Percentiles rank a stretch among this genome's conserved stretches.
Conservation (phyloP, 2,113 vertebrate species). For the Elanus axillaris region DNA sequence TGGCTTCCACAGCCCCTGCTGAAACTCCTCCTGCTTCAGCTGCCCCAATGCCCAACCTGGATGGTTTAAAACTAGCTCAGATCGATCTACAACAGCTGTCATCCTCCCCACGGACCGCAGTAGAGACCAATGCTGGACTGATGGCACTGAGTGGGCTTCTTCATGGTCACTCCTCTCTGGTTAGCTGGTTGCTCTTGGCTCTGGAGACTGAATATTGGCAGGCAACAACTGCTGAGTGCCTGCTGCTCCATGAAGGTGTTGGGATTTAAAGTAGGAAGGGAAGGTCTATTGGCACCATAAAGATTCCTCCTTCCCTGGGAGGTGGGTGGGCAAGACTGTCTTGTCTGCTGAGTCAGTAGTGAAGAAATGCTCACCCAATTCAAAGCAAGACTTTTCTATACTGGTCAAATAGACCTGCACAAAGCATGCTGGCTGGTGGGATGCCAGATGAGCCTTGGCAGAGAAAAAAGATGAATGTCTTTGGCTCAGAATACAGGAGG, state of each 20-base stretch:
- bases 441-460: not conserved
- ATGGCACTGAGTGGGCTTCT: not conserved
- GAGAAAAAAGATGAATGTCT: not conserved
- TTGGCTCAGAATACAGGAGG: not conserved
- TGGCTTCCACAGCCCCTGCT: not conserved
- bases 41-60: not conserved
- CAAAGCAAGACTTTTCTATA: not conserved
- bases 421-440: not conserved
- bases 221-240: not conserved
- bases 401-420: not conserved
- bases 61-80: not conserved
- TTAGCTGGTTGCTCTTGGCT: not conserved
- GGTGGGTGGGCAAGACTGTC: not conserved
- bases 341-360: not conserved
- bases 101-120: not conserved
- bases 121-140: not conserved
- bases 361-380: not conserved
- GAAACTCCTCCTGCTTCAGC: not conserved
- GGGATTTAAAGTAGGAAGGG: not conserved
- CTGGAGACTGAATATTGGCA: not conserved
- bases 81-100: accelerated
- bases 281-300: not conserved
- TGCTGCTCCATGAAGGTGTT: not conserved
- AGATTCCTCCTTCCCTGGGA: not conserved
- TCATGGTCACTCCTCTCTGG: not conserved